phyloP scores from a whole-genome alignment of 1,140 invertebrate species.

The Triops cancriformis region DNA sequence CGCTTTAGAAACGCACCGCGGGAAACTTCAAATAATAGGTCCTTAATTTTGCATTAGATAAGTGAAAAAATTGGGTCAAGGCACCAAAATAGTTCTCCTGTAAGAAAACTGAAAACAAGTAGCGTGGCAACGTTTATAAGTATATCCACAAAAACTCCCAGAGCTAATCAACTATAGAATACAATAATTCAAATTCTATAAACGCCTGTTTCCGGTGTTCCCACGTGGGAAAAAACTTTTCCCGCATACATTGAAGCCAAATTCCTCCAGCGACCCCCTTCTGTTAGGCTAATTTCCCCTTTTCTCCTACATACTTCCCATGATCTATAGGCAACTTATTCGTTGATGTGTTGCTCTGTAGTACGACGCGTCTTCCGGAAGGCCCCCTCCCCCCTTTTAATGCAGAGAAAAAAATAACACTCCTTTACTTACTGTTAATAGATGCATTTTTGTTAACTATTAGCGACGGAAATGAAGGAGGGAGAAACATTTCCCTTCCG shows the following conservation, averaged over 20 bases:
- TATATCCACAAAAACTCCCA: neutral
- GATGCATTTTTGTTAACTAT: neutral
- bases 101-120: too few relatives aligned
- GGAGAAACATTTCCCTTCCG: neutral
- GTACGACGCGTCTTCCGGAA: neutral
- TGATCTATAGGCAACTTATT: neutral
- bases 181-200: neutral
- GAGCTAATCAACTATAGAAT: neutral
- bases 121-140: too few relatives aligned
- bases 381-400: neutral
- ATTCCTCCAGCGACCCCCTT: neutral
- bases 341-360: neutral
- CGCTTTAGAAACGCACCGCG: too few relatives aligned
- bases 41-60: too few relatives aligned
- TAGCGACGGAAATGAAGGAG: neutral
- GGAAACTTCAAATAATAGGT: too few relatives aligned
- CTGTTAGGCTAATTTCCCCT: neutral
- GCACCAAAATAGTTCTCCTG: neutral
- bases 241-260: neutral
- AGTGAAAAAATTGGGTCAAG: too few relatives aligned
- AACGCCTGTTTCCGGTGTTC: neutral
- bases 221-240: neutral
- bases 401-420: too few relatives aligned
- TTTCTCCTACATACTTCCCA: neutral
- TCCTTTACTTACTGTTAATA: neutral